These are phyloP conservation scores for Speoplatyrhinus poulsoni DNA, from an alignment of 2,113 vertebrate genomes.

Conservation along the genomic window DNA sequence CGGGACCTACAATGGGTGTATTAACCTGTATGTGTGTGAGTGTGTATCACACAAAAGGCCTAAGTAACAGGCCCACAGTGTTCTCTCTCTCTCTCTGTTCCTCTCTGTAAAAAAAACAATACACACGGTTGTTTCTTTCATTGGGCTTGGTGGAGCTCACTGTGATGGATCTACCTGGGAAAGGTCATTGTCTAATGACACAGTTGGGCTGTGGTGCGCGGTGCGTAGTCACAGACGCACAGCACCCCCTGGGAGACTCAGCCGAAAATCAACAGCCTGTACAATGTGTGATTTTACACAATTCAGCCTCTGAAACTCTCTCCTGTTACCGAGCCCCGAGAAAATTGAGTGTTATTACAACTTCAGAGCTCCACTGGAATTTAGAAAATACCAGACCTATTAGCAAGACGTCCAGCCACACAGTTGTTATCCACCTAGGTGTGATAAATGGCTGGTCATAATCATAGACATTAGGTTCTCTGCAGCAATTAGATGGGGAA, in stretches of 20 bases:
- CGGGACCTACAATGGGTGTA: constrained; percentile 50
- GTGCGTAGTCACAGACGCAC: neutral
- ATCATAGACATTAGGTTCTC: constrained; percentile 25
- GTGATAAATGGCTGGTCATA: constrained; percentile 13
- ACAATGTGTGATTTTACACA: no score
- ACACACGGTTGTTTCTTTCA: constrained; percentile 54
- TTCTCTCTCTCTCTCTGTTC: constrained; percentile 37
- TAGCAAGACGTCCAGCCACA: constrained; percentile 7
- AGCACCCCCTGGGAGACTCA: no score
- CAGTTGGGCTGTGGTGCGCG: neutral
- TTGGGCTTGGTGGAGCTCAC: constrained; percentile 21
- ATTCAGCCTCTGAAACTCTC: neutral
- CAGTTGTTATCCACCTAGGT: constrained; percentile 25
- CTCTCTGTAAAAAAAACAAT: neutral
- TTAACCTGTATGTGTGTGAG: constrained; percentile 51
- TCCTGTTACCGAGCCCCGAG: neutral
- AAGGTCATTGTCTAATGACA: constrained; percentile 51
- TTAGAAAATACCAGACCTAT: constrained; percentile 22
- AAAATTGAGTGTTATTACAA: constrained; percentile 29
- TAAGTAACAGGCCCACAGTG: constrained; percentile 54
- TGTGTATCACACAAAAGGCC: constrained; percentile 47
- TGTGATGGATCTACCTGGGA: constrained; percentile 68
- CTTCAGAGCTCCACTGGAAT: constrained; percentile 8
- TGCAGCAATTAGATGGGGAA: constrained; percentile 10
- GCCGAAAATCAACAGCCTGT: no score